Conservation (phyloP, 2,113 vertebrate species). For the Mastomys coucha region DNA sequence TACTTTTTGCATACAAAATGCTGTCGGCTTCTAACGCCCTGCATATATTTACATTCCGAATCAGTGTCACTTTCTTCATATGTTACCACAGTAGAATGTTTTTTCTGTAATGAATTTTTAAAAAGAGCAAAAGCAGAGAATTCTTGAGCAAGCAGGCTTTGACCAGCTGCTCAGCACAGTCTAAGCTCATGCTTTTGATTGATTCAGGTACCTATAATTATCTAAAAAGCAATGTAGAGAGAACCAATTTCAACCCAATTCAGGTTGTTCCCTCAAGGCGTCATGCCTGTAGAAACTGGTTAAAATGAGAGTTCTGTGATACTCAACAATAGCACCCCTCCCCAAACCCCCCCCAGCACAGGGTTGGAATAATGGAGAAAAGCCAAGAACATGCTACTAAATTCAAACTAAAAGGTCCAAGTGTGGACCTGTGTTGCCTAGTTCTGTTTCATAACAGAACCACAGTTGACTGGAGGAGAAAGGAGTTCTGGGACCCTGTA, state of each 20-base stretch:
- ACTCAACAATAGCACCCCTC: background rate
- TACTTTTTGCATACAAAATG: conserved; percentile 79
- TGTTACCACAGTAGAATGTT: conserved; percentile 73
- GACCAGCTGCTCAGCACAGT: conserved; percentile 73
- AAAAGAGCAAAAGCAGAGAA: conserved; percentile 79
- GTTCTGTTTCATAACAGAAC: background rate
- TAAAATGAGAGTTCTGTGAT: background rate
- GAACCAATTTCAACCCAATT: conserved; percentile 41
- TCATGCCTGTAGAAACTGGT: background rate
- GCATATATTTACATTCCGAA: conserved; percentile 79
- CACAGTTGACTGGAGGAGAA: background rate
- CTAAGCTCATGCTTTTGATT: conserved; percentile 52
- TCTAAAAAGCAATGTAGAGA: conserved; percentile 59
- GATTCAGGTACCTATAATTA: conserved; percentile 75
- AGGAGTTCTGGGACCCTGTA: background rate
- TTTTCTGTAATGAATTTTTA: conserved; percentile 69
- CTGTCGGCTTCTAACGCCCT: conserved; percentile 73
- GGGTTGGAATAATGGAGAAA: background rate
- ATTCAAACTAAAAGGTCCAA: background rate
- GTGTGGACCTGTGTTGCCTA: background rate
- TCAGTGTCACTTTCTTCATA: conserved; percentile 78
- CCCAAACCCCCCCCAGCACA: background rate
- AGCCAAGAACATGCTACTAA: background rate
- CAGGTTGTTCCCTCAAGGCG: conserved; percentile 30
- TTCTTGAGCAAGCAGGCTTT: conserved; percentile 75